Evolutionary conservation across 2,888 invertebrate genomes (phyloP), one percentile per base, ranked within the genome.

Genomic region (Drosophila crucigera): DNA sequence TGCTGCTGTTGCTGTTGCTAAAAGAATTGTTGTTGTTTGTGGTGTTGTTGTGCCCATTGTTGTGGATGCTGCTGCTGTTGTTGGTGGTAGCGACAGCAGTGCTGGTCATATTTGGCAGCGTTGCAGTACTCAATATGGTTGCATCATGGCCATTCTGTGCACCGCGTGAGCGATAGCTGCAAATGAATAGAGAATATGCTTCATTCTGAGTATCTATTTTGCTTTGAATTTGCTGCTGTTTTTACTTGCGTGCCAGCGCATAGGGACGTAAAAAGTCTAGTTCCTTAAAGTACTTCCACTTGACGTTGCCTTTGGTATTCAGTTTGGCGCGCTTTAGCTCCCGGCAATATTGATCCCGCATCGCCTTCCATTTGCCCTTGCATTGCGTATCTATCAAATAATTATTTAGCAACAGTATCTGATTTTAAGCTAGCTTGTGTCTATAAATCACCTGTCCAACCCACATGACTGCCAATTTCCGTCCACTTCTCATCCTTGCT

Each of bases 291-390:
- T 92, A 93, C 61, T 92, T 92, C 93, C 93, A 93, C 55, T 92
- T 93, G 16, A 92, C 91, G 66, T 77, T 84, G 50, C 80, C 80
- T 68, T 93, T 93, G 49, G 79, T 66, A 75, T 91, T 92, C 16
- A 79, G 70, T 70, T 92, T 92, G 66, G 91, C 83, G 39, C 92
- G 87, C 53, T 93, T 93, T 6, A 93, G 77, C 53, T 93, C 93
- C 2, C 93, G 91, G 53, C 93, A 93, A 72, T 92, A 93, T 76
- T 93, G 93, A 61, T 93, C 92, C 52, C 93, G 73, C 87, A 93
- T 84, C 1, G 93, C 93, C 63, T 93, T 93, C 93, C 93, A 93
- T 55, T 93, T 93, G 11, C 88, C 89, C 68, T 92, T 93, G 76
- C 93, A 93, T 67, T 92, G 91, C 2, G 76, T 67, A 61, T 90